phyloP scores from a whole-genome alignment of 2,888 invertebrate species.

The Bombylius major region DNA sequence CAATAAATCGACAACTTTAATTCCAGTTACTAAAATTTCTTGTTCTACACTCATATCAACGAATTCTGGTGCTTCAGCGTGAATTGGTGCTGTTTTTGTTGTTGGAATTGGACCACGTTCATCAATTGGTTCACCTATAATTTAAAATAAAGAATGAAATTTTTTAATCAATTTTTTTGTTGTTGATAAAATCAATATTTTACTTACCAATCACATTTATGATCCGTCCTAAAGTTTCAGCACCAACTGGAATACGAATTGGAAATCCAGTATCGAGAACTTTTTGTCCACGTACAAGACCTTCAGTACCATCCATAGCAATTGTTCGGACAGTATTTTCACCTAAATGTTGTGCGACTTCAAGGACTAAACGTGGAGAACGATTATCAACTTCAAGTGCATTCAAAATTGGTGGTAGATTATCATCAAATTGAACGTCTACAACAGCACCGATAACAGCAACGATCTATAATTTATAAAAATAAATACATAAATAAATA shows the following conservation, averaged over 20 bases:
- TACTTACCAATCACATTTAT: conserved; percentile 90
- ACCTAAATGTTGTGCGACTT: conserved; percentile 88
- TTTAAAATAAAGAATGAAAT: not conserved
- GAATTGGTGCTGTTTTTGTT: conserved; percentile 64
- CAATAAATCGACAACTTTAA: conserved; percentile 86
- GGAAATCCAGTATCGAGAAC: conserved; percentile 76
- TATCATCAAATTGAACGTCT: conserved; percentile 78
- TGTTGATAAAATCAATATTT: conserved; percentile 68
- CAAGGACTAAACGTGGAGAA: conserved; percentile 49
- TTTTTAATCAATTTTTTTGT: conserved; percentile 70
- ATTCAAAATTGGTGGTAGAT: conserved; percentile 74
- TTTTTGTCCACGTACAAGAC: conserved; percentile 72
- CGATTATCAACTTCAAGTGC: conserved; percentile 57
- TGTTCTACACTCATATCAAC: conserved; percentile 82
- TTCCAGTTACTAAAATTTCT: conserved; percentile 72
- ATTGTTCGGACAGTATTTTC: conserved; percentile 83
- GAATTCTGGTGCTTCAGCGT: conserved; percentile 79
- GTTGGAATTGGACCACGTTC: conserved; percentile 74
- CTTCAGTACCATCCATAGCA: conserved; percentile 91
- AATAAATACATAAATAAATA: conserved; percentile 58
- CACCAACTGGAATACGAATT: conserved; percentile 86
- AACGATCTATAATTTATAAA: conserved; percentile 52
- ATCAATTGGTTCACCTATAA: conserved; percentile 64
- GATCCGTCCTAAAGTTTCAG: conserved; percentile 81
- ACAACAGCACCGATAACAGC: conserved; percentile 64